Evolutionary conservation across 1,140 invertebrate genomes (phyloP).

Genomic region (Drosophila takahashii): DNA sequence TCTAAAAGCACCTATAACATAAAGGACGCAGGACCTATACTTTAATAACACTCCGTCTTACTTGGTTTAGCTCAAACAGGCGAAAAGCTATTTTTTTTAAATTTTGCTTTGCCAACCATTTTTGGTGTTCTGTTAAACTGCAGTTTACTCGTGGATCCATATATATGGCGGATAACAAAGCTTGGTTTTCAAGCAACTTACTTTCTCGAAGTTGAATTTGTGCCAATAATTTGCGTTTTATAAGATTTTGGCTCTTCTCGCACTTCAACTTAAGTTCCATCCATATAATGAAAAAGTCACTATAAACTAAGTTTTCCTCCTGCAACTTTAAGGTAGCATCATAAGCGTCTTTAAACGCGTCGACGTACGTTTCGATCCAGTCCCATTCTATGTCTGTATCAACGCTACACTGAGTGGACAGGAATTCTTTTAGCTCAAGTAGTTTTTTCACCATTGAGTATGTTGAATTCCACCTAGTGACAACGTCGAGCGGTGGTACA

Average conservation of each 20-base stretch:
- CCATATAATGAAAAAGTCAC: too few relatives aligned
- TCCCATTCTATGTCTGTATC: constrained; percentile 7
- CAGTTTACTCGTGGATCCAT: constrained; percentile 24
- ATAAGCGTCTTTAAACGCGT: too few relatives aligned
- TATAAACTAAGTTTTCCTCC: too few relatives aligned
- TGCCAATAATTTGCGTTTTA: constrained; percentile 28
- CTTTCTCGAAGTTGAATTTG: constrained; percentile 23
- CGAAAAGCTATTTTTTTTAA: constrained; percentile 15
- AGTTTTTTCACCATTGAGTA: constrained; percentile 29
- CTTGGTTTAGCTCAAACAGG: neutral
- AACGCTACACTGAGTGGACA: neutral
- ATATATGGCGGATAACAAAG: neutral
- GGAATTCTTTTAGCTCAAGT: constrained; percentile 22
- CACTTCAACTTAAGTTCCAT: too few relatives aligned
- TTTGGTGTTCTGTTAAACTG: constrained; percentile 16
- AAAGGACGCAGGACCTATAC: neutral
- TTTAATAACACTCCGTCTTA: neutral
- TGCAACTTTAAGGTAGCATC: too few relatives aligned
- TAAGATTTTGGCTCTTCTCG: neutral
- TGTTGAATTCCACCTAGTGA: constrained; percentile 26
- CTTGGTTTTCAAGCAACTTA: constrained; percentile 17
- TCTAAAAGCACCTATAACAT: too few relatives aligned
- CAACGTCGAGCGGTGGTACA: constrained; percentile 33
- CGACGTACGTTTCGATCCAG: too few relatives aligned
- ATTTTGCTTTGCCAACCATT: constrained; percentile 29